Conservation (phyloP, 2,797 vertebrate genomes). For the Anguilla obscura region DNA sequence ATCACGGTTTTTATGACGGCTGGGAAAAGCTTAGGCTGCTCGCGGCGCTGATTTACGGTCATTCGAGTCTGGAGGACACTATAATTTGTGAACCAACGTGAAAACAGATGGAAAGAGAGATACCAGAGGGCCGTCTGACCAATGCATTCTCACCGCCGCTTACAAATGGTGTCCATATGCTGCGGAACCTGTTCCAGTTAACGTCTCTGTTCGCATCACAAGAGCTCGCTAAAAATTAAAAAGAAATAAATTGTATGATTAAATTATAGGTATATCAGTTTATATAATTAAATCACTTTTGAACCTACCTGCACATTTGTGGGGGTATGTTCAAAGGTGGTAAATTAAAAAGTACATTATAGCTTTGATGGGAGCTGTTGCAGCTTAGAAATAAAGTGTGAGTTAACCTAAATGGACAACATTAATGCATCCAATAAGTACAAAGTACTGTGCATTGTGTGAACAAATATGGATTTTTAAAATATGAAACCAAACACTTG, state of each 20-base stretch:
- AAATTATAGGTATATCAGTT: not conserved
- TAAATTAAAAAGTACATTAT: not conserved
- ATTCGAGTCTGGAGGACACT: conserved; percentile 81
- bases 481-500: not conserved
- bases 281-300: not conserved
- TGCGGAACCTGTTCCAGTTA: conserved; percentile 53
- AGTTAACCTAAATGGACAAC: not conserved
- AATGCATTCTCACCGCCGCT: conserved; percentile 63
- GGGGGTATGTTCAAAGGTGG: not conserved
- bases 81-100: conserved; percentile 76
- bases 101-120: conserved; percentile 83
- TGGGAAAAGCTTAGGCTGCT: conserved; percentile 77
- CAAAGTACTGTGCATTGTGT: not conserved
- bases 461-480: not conserved
- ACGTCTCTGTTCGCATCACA: conserved; percentile 58
- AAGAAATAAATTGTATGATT: not conserved
- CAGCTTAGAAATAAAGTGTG: not conserved
- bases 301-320: not conserved
- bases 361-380: not conserved
- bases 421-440: not conserved
- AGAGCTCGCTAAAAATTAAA: not conserved
- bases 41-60: conserved; percentile 81
- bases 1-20: conserved; percentile 85
- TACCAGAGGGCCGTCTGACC: conserved; percentile 71
- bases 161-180: conserved; percentile 85